Conservation (phyloP, 2,888 invertebrate genomes). For the Caenorhabditis japonica region DNA sequence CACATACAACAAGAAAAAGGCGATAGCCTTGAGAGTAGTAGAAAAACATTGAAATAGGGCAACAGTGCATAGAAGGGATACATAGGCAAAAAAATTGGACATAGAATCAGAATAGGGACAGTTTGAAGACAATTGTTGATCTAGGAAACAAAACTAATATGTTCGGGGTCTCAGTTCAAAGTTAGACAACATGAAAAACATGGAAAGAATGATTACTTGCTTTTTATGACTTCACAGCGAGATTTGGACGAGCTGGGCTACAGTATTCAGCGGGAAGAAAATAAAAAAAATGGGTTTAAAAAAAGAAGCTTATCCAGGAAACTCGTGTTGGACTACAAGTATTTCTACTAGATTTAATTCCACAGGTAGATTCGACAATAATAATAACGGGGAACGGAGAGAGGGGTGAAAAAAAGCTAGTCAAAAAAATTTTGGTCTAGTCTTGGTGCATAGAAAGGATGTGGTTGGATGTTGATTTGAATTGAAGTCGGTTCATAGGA, state of each 20-base stretch:
- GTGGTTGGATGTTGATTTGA: conserved; percentile 10
- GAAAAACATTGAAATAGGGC: conserved; percentile 8
- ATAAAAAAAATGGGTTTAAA: conserved; percentile 8
- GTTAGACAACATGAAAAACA: background rate
- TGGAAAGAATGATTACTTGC: conserved; percentile 5
- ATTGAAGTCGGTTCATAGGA: conserved; percentile 34
- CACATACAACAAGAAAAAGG: conserved; percentile 45
- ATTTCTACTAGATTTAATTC: conserved; percentile 38
- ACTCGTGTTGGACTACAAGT: conserved; percentile 58
- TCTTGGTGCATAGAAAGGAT: conserved; percentile 40
- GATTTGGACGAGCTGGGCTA: conserved; percentile 30
- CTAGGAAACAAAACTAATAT: conserved; percentile 5
- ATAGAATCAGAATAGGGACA: conserved; percentile 37
- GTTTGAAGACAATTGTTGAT: conserved; percentile 1
- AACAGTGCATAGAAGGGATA: conserved; percentile 41
- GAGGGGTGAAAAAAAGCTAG: conserved; percentile 6
- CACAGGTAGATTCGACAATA: conserved; percentile 12
- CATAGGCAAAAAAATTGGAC: too few species aligned
- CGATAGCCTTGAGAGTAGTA: conserved; percentile 28
- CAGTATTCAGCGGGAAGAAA: conserved; percentile 9
- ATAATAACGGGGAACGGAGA: background rate
- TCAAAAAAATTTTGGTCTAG: conserved; percentile 42
- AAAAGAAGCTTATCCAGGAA: conserved; percentile 22
- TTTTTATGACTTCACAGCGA: conserved; percentile 47
- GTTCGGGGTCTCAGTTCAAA: conserved; percentile 3